Base-by-base conservation (phyloP, 2,888 invertebrate genomes). In the Bibio marci region DNA sequence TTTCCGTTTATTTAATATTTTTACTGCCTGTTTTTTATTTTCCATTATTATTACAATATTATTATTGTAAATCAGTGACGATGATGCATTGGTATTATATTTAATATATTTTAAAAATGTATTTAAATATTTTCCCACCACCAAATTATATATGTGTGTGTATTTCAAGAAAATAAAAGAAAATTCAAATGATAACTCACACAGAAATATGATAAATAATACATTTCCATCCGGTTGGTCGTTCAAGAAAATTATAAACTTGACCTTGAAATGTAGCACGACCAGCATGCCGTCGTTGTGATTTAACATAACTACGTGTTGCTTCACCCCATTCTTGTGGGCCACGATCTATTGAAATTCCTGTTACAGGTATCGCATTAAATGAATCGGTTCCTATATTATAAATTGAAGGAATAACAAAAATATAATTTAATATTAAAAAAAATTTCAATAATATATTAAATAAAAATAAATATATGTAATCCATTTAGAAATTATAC, bases 161-260 rank as follows among this genome's bases (percentile, higher is more conserved):
- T n/a, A n/a, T n/a, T n/a, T n/a, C n/a, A n/a, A n/a, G n/a, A n/a
- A n/a, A n/a, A n/a, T n/a, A n/a, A n/a, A n/a, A n/a, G n/a, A n/a
- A n/a, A n/a, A n/a, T n/a, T n/a, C n/a, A n/a, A n/a, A n/a, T n/a
- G n/a, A n/a, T 25, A 59, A 79, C 80, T 79, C 56, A 80, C 80
- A 80, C 80, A 48, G 75, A 70, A 60, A 79, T 76, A 62, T 83
- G 82, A 60, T 83, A 83, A 44, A 80, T 65, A 65, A 85, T 80
- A 59, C 83, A 85, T 61, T 79, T 79, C 81, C 81, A 82, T 45
- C 80, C 82, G 40, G 79, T 75, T 2, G 83, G 83, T 47, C 83
- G 61, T 59, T 85, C 83, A 49, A 85, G 65, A 61, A 83, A 85
- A 62, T 83, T 85, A 66, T 85, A 85, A 35, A 85, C 77, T 58